Evolutionary conservation across 2,113 vertebrate species (phyloP).

Genomic region (Dinomys branickii): DNA sequence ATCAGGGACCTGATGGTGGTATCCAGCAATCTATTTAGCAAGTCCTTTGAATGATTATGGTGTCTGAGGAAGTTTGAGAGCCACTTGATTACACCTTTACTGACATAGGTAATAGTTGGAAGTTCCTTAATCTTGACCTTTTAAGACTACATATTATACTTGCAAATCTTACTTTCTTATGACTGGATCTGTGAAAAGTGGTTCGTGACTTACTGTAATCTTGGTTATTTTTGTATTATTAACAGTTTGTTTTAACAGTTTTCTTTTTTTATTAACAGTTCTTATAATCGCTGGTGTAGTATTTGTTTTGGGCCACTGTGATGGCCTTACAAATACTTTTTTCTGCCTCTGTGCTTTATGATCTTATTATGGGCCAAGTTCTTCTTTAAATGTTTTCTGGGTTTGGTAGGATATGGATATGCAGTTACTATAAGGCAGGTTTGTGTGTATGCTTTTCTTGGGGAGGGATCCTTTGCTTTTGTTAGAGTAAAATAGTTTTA

Average conservation of each 20-base stretch:
- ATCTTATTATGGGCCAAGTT: neutral
- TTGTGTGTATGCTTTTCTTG: neutral
- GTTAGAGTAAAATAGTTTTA: neutral
- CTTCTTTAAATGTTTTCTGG: neutral
- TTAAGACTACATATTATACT: neutral
- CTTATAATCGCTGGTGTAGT: neutral
- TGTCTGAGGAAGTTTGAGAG: neutral
- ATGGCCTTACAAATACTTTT: neutral
- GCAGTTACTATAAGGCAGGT: neutral
- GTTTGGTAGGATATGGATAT: neutral
- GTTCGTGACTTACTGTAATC: neutral
- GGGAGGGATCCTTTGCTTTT: neutral
- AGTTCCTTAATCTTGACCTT: neutral
- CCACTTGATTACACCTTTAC: neutral
- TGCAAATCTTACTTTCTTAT: neutral
- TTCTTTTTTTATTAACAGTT: neutral
- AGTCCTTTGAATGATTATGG: neutral
- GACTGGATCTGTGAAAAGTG: neutral
- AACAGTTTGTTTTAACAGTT: neutral
- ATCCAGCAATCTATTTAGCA: neutral
- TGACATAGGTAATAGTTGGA: neutral
- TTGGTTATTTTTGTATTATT: neutral
- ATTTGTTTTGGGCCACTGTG: neutral
- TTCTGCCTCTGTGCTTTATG: neutral
- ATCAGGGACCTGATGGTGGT: neutral